phyloP scores from a whole-genome alignment of 92 coral and sea anemone species.

The Nematostella vectensis region DNA sequence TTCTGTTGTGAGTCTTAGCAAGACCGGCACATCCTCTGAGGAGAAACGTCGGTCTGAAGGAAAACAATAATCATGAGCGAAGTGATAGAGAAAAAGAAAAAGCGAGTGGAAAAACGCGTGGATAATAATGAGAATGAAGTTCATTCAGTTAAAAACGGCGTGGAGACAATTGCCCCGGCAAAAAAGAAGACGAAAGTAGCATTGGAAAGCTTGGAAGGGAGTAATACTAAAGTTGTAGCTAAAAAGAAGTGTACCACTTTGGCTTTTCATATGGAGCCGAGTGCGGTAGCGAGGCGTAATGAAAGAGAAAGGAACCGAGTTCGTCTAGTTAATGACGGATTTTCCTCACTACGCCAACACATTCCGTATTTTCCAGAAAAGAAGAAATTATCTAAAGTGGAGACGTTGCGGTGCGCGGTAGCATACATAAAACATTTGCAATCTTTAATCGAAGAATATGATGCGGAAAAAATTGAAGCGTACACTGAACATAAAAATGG shows the following conservation, averaged over 20 bases:
- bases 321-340: constrained; percentile 95
- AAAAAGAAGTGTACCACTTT: constrained; percentile 38
- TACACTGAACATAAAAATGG: constrained; percentile 10
- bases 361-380: constrained; percentile 95
- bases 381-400: constrained; percentile 93
- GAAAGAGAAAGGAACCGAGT: constrained; percentile 95
- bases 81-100: constrained; percentile 10
- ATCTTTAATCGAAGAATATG: constrained; percentile 82
- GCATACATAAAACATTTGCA: constrained; percentile 93
- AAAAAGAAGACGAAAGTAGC: constrained; percentile 14
- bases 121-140: constrained; percentile 18
- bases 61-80: constrained; percentile 30
- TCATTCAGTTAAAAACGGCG: constrained; percentile 15
- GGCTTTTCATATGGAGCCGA: constrained; percentile 70
- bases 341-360: constrained; percentile 83
- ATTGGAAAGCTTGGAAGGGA: constrained; percentile 12
- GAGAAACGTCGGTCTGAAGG: no score
- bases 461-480: constrained; percentile 33
- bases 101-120: constrained; percentile 20
- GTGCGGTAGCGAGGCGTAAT: constrained; percentile 86
- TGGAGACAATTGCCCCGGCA: constrained; percentile 2
- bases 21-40: background rate
- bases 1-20: constrained; percentile 5
- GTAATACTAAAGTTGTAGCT: background rate
- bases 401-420: constrained; percentile 93